A percentile compares a stretch with the other conserved stretches of the same genome.
These are phyloP conservation scores for Yponomeuta sedellus DNA, from an alignment of 2,888 invertebrate genomes.

Conservation along the genomic window DNA sequence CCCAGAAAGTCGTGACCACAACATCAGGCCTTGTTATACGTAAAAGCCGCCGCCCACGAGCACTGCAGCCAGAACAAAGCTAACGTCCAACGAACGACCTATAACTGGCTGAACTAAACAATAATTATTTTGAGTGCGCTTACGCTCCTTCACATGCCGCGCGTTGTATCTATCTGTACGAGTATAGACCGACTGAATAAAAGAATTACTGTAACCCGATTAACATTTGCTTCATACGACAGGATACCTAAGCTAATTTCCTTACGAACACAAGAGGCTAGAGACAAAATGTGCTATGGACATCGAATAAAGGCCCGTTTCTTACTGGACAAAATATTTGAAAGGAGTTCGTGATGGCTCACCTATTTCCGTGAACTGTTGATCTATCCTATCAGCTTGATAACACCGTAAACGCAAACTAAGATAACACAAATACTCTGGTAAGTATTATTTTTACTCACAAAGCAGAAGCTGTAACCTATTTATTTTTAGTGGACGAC, in stretches of 20 bases:
- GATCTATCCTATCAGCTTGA: neutral
- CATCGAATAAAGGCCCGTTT: neutral
- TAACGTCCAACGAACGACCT: conserved; percentile 14
- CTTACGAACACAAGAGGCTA: no score
- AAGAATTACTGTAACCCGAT: conserved; percentile 5
- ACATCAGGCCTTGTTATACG: neutral
- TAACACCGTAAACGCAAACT: neutral
- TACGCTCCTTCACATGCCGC: neutral
- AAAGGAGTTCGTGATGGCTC: neutral
- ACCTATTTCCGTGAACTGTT: neutral
- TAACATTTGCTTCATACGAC: neutral
- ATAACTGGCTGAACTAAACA: conserved; percentile 7
- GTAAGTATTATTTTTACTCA: neutral
- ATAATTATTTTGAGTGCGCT: conserved; percentile 13
- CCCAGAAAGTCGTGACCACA: conserved; percentile 1
- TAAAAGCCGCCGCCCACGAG: conserved; percentile 4
- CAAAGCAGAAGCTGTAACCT: neutral
- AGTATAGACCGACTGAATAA: neutral
- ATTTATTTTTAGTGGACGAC: neutral
- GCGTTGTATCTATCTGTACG: neutral
- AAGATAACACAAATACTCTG: neutral
- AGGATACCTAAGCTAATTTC: neutral
- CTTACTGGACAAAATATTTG: neutral
- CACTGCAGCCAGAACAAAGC: conserved; percentile 8
- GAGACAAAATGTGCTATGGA: no score